A percentile compares a stretch with the other conserved stretches of the same genome.
Conservation (phyloP, 2,797 vertebrate species). For the Lophotriccus pileatus region DNA sequence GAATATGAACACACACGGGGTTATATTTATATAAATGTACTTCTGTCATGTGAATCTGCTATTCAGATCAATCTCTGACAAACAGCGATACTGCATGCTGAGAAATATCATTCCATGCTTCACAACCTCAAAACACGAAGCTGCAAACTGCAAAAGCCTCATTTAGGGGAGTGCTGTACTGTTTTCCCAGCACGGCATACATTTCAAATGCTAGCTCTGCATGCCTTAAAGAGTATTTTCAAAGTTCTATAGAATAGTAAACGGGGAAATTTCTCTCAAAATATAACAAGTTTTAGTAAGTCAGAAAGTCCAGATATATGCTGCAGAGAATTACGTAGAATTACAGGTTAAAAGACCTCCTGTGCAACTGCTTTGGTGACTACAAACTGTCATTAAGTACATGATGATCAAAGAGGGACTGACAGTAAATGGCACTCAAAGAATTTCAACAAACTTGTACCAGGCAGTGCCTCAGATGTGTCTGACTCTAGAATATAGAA, state of each 20-base stretch:
- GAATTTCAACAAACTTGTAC: background rate
- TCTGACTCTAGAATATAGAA: background rate
- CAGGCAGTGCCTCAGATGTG: background rate
- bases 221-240: background rate
- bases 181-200: background rate
- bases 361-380: background rate
- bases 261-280: background rate
- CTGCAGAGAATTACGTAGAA: background rate
- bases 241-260: background rate
- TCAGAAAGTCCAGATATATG: background rate
- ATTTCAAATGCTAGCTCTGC: background rate
- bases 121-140: background rate
- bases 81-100: background rate
- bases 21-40: background rate
- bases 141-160: background rate
- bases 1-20: background rate
- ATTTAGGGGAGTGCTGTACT: fast-evolving
- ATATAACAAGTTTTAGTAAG: background rate
- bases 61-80: background rate
- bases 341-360: background rate
- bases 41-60: background rate
- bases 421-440: background rate
- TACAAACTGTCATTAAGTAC: background rate
- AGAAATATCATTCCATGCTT: background rate
- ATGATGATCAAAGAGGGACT: background rate